Evolutionary conservation across 1,140 invertebrate genomes (phyloP).

Genomic region (Drosophila sucinea): DNA sequence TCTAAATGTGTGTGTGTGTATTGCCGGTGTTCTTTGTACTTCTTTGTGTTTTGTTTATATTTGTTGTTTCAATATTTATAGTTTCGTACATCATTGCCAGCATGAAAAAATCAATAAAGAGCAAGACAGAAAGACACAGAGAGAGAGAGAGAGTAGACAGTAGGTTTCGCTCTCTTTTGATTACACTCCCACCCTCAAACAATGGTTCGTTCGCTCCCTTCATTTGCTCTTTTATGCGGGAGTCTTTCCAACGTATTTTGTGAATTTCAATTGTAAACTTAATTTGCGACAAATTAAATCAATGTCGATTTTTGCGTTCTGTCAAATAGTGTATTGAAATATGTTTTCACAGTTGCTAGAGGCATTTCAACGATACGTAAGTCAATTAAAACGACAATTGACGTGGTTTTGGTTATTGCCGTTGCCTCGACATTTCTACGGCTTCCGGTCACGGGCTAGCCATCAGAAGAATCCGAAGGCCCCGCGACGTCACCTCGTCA

Average conservation of each 20-base stretch:
- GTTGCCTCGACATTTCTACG: conserved; percentile 57
- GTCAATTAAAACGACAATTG: conserved; percentile 74
- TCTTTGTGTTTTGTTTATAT: conserved; percentile 42
- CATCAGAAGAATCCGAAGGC: conserved; percentile 44
- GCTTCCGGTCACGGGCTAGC: conserved; percentile 52
- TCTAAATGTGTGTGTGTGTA: neutral
- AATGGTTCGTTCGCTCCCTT: conserved; percentile 2
- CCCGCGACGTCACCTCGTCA: conserved; percentile 56
- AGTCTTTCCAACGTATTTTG: conserved; percentile 40
- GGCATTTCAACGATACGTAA: conserved; percentile 58
- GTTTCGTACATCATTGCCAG: conserved; percentile 48
- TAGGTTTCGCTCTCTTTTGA: conserved; percentile 10
- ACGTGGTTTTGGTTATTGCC: conserved; percentile 53
- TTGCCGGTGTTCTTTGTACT: conserved; percentile 1
- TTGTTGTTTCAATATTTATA: conserved; percentile 25
- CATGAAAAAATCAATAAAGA: conserved; percentile 70
- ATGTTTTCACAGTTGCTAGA: conserved; percentile 63
- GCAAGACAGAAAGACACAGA: conserved; percentile 17
- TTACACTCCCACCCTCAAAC: conserved; percentile 12
- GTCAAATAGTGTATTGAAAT: conserved; percentile 20
- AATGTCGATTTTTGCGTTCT: neutral
- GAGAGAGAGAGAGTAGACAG: neutral
- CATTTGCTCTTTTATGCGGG: conserved; percentile 38
- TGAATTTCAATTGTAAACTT: conserved; percentile 18
- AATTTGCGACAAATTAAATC: neutral